Evolutionary conservation across 2,888 invertebrate species (phyloP).

Genomic region (Margaritifera margaritifera): DNA sequence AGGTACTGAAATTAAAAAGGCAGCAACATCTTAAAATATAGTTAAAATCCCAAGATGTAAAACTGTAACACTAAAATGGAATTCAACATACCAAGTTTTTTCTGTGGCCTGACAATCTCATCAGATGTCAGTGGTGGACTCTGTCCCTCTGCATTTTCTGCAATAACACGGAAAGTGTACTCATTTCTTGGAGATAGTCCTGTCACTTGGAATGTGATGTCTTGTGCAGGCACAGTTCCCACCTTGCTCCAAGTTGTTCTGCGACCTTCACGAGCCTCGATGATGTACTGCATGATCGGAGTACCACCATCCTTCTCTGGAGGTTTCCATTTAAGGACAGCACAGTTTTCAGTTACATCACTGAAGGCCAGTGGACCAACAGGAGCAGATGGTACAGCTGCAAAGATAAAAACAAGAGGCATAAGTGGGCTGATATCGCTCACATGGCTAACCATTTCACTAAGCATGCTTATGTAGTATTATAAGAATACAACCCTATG

Average conservation of each 20-base stretch:
- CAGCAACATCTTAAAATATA: too few relatives aligned
- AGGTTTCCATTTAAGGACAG: conserved; percentile 87
- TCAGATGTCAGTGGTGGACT: conserved; percentile 72
- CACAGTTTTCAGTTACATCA: conserved; percentile 79
- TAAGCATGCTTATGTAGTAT: too few relatives aligned
- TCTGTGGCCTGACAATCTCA: conserved; percentile 35
- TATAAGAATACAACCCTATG: too few relatives aligned
- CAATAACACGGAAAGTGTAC: conserved; percentile 68
- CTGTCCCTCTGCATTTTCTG: conserved; percentile 63
- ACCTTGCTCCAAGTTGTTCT: conserved; percentile 60
- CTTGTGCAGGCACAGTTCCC: conserved; percentile 36
- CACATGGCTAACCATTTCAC: too few relatives aligned
- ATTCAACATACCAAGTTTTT: conserved; percentile 28
- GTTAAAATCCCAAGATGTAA: too few relatives aligned
- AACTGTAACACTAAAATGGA: too few relatives aligned
- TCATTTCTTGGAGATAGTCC: conserved; percentile 73
- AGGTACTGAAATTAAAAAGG: too few relatives aligned
- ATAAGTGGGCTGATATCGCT: too few relatives aligned
- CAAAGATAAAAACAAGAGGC: conserved; percentile 22
- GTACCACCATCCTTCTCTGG: conserved; percentile 87
- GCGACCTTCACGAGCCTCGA: conserved; percentile 82
- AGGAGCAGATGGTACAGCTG: conserved; percentile 66
- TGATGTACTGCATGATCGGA: conserved; percentile 84
- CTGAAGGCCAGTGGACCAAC: conserved; percentile 75
- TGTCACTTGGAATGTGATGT: conserved; percentile 78